Evolutionary conservation across 2,888 invertebrate genomes (phyloP).

Genomic region (Drosophila colorata): DNA sequence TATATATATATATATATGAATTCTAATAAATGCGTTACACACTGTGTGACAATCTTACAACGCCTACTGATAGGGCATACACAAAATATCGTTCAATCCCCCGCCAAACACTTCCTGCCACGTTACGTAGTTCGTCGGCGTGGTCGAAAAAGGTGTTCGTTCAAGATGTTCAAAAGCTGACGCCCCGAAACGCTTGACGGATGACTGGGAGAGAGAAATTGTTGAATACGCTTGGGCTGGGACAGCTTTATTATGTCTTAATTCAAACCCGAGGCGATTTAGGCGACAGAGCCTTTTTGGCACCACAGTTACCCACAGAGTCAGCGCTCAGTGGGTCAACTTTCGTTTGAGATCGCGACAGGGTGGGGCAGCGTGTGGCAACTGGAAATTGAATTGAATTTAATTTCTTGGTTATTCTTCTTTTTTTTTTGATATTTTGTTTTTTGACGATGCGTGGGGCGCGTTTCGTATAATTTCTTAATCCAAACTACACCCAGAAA

Average conservation of each 20-base stretch:
- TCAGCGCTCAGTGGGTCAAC: constrained; percentile 71
- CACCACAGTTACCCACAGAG: constrained; percentile 18
- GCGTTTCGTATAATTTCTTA: constrained; percentile 70
- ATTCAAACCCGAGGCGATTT: constrained; percentile 72
- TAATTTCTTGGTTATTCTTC: constrained; percentile 62
- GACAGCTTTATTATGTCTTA: constrained; percentile 83
- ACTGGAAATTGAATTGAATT: constrained; percentile 75
- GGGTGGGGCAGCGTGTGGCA: constrained; percentile 34
- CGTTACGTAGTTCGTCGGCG: constrained; percentile 46
- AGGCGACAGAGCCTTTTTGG: constrained; percentile 50
- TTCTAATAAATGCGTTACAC: neutral
- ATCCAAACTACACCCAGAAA: constrained; percentile 58
- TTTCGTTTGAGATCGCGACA: constrained; percentile 51
- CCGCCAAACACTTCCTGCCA: constrained; percentile 22
- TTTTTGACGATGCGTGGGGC: constrained; percentile 78
- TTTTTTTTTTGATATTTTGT: constrained; percentile 38
- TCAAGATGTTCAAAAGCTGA: constrained; percentile 45
- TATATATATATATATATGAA: no score
- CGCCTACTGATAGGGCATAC: constrained; percentile 4
- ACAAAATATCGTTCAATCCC: constrained; percentile 31
- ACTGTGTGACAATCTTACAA: neutral
- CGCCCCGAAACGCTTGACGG: constrained; percentile 68
- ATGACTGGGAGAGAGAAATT: constrained; percentile 43
- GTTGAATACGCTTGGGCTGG: constrained; percentile 26
- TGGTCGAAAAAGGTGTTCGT: constrained; percentile 51